A percentile compares a stretch with the other conserved stretches of the same genome.
These are phyloP conservation scores for Zaprionus inermis DNA, from an alignment of 1,140 invertebrate species.

Conservation along the genomic window DNA sequence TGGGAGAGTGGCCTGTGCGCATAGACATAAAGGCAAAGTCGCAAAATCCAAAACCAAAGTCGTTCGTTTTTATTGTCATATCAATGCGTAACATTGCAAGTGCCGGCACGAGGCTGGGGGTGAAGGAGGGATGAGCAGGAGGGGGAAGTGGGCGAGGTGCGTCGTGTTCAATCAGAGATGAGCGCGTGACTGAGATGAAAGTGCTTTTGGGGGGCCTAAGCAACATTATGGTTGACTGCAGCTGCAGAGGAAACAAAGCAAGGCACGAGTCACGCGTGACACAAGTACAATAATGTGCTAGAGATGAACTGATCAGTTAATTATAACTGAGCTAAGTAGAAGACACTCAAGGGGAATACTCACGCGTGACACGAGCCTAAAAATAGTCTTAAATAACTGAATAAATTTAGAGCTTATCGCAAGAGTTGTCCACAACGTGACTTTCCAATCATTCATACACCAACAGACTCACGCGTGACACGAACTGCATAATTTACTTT, in stretches of 20 bases:
- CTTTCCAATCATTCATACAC: too few relatives aligned
- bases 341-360: neutral
- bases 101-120: neutral
- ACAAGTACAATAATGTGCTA: too few relatives aligned
- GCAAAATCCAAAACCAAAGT: constrained; percentile 80
- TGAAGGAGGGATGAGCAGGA: too few relatives aligned
- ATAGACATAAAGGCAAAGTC: constrained; percentile 48
- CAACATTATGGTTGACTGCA: neutral
- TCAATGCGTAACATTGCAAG: constrained; percentile 60
- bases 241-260: neutral
- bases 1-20: neutral
- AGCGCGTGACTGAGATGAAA: constrained; percentile 4
- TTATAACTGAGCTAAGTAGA: too few relatives aligned
- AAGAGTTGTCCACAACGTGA: neutral
- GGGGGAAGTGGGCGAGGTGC: neutral
- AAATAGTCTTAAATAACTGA: neutral
- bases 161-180: constrained; percentile 11
- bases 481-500: too few relatives aligned
- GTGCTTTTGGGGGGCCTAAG: neutral
- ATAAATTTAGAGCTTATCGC: too few relatives aligned
- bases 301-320: too few relatives aligned
- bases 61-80: constrained; percentile 78
- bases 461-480: neutral
- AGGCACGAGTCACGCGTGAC: neutral
- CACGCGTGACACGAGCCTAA: neutral